Percentiles rank a stretch among this genome's conserved stretches.
Evolutionary conservation across 2,797 vertebrate genomes (phyloP).

Genomic region (Otus scops): DNA sequence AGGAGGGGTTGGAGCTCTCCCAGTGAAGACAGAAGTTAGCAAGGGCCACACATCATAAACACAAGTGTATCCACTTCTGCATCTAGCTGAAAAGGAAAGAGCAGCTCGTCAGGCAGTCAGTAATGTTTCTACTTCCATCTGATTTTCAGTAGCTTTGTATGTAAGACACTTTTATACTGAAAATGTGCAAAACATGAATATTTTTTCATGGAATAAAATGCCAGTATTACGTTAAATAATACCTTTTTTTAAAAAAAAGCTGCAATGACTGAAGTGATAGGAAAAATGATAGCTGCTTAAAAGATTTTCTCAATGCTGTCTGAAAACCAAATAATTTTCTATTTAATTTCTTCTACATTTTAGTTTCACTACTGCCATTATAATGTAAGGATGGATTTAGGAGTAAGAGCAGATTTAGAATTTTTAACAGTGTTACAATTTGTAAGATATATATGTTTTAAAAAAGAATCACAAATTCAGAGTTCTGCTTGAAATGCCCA

Average conservation of each 20-base stretch:
- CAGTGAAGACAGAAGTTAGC: not conserved
- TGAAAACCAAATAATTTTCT: not conserved
- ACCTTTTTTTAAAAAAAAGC: not conserved
- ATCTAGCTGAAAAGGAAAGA: not conserved
- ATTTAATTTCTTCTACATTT: not conserved
- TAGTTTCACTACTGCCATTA: not conserved
- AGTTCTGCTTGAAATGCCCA: not conserved
- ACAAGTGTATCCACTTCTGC: not conserved
- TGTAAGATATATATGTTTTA: not conserved
- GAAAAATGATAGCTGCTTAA: not conserved
- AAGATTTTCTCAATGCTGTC: not conserved
- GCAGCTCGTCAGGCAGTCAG: not conserved
- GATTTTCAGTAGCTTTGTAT: not conserved
- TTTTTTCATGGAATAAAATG: slow-evolving; percentile 1
- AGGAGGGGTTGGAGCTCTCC: not conserved
- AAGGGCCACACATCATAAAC: not conserved
- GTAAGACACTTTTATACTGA: not conserved
- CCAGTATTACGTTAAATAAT: slow-evolving; percentile 14
- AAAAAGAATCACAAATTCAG: not conserved
- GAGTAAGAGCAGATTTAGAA: not conserved
- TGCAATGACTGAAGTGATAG: not conserved
- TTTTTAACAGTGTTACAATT: not conserved
- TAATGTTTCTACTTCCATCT: not conserved
- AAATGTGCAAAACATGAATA: slow-evolving; percentile 11
- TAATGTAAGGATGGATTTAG: not conserved